These are phyloP conservation scores for Parazoanthus atlanticus DNA, from an alignment of 92 coral and sea anemone genomes.

Conservation along the genomic window DNA sequence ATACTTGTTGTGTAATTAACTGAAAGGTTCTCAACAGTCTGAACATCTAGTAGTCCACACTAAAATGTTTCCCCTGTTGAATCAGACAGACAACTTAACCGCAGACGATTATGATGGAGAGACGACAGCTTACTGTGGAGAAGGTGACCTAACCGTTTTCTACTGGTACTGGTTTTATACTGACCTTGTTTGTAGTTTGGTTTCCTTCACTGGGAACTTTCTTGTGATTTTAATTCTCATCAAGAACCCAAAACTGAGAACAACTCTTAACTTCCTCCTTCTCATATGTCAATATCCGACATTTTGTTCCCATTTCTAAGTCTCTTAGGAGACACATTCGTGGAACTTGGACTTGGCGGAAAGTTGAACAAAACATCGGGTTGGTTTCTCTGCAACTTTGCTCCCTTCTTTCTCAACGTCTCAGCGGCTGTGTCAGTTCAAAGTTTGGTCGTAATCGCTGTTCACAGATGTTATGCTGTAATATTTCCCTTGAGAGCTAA, in stretches of 20 bases:
- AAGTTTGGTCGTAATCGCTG: constrained; percentile 29
- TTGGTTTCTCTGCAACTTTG: constrained; percentile 15
- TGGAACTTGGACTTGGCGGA: constrained; percentile 18
- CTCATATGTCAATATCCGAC: constrained; percentile 28
- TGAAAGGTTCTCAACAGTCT: no score
- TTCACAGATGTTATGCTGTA: constrained; percentile 33
- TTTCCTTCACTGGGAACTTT: constrained; percentile 11
- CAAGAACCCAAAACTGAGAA: constrained; percentile 32
- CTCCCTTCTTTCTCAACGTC: constrained; percentile 24
- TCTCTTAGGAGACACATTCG: constrained; percentile 5
- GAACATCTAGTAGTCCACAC: not conserved
- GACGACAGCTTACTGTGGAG: not conserved
- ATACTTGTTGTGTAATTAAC: no score
- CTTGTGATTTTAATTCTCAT: constrained; percentile 7
- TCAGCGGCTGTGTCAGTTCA: constrained; percentile 23
- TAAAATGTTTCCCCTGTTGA: not conserved
- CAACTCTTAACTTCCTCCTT: constrained; percentile 16
- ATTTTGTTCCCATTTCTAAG: constrained; percentile 11
- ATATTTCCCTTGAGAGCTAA: constrained; percentile 28
- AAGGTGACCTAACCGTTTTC: not conserved
- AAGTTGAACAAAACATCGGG: constrained; percentile 11
- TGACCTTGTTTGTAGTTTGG: constrained; percentile 8
- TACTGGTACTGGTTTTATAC: constrained; percentile 40
- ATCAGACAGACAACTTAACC: constrained; percentile 18
- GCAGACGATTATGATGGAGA: not conserved